Conservation (phyloP, 2,797 vertebrate species). For the Hybognathus amarus region DNA sequence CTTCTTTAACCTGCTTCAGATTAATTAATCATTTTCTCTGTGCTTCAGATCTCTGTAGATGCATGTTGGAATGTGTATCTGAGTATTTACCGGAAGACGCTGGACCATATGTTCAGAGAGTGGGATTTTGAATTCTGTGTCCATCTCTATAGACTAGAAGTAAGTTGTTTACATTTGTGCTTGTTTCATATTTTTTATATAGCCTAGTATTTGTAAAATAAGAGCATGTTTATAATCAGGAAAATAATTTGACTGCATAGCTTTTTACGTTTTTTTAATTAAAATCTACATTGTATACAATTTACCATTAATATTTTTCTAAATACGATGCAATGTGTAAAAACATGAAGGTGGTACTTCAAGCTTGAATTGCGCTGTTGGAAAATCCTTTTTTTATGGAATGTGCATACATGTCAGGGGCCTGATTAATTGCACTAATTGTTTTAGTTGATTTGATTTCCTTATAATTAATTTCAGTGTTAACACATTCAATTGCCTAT, state of each 20-base stretch:
- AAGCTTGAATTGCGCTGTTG: not conserved
- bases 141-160: not conserved
- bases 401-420: not conserved
- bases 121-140: slow-evolving; percentile 1
- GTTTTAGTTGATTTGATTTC: not conserved
- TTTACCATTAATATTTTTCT: not conserved
- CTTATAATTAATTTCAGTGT: slow-evolving; percentile 9
- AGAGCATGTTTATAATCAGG: not conserved
- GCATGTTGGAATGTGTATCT: slow-evolving; percentile 14
- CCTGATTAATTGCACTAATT: not conserved
- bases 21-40: slow-evolving; percentile 17
- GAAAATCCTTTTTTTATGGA: not conserved
- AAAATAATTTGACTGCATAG: not conserved
- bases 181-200: not conserved
- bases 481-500: not conserved
- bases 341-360: not conserved
- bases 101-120: slow-evolving; percentile 29
- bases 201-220: not conserved
- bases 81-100: slow-evolving; percentile 1
- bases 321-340: not conserved
- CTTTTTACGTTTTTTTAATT: not conserved
- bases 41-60: slow-evolving; percentile 5
- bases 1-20: not conserved
- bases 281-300: not conserved
- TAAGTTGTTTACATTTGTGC: slow-evolving; percentile 11